phyloP scores from a whole-genome alignment of 2,113 vertebrate genomes.

The Stegastes partitus region DNA sequence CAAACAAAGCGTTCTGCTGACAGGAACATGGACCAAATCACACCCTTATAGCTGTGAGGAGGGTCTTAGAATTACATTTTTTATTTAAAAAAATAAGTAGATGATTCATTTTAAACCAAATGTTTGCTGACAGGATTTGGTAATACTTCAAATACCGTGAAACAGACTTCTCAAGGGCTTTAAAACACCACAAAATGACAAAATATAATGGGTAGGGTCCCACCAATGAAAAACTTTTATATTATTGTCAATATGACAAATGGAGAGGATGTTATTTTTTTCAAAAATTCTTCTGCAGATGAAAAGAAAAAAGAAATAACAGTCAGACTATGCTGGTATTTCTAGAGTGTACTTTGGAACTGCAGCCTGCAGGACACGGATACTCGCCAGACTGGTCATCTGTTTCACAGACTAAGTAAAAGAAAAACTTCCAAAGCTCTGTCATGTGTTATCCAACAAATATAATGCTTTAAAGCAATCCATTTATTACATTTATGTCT shows the following conservation, averaged over 20 bases:
- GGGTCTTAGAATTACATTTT: too few species aligned
- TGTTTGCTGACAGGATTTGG: too few species aligned
- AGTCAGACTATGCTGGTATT: background rate
- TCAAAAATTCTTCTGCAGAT: background rate
- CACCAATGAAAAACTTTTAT: too few species aligned
- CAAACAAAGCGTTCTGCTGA: background rate
- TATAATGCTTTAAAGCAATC: background rate
- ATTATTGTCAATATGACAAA: background rate
- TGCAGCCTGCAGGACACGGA: background rate
- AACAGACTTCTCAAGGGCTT: background rate
- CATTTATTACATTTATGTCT: background rate
- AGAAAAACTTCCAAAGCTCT: slow-evolving; percentile 9
- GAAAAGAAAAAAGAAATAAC: background rate
- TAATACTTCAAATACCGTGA: too few species aligned
- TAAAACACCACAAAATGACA: background rate
- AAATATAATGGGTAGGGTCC: background rate
- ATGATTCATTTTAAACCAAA: too few species aligned
- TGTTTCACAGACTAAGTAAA: background rate
- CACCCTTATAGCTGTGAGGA: background rate
- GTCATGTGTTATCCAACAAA: background rate
- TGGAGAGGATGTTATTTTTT: background rate
- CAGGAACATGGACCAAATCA: background rate
- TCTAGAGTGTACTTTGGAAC: background rate
- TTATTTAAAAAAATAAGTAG: too few species aligned
- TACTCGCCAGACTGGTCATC: background rate